Base-by-base conservation (phyloP, 2,888 invertebrate genomes). In the Pocota personata region DNA sequence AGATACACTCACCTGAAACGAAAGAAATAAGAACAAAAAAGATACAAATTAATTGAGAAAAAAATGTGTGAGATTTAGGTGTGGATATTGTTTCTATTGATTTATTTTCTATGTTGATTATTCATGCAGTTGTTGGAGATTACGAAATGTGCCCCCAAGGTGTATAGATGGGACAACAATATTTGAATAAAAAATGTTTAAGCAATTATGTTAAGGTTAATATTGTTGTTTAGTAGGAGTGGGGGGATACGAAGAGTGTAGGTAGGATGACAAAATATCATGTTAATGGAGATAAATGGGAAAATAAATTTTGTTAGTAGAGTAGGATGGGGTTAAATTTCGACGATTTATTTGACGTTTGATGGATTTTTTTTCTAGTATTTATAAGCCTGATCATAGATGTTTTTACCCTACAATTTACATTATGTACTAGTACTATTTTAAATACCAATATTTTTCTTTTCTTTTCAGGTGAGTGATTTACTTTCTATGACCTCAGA, bases 1-100 rank as follows among this genome's bases (percentile, higher is more conserved):
- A 8, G 10, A 30, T 12, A 60, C 24, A 82, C 83, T 83, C 78
- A 83, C 83, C 83, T 83, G 67, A 62, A 83, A 83, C 8, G 16
- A 72, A 37, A 67, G 8, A 12, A 21, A 66, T 46, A 50, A 48
- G 8, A 62, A 35, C 43, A 40, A 50, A 2, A 66, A 55, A 71
- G 37, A 55, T 35, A 60, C 19, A 58, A 48, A 67, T 32, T 12
- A 32, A 66, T 32, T 5, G 14, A 30, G 46, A 14, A 14, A n/a
- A 58, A 50, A 24, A 37, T 48, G 19, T 72, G n/a, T 66, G 27
- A n/a, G 2, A n/a, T 52, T 30, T 37, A 64, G 46, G 16, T 43
- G 46, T 64, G 30, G n/a, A 30, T 46, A 30, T 35, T 21, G 21
- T 27, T 19, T 73, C 21, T 21, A 52, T 40, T 48, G 32, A 71